Conservation (phyloP, 2,113 vertebrate genomes). For the Empidonax alnorum region DNA sequence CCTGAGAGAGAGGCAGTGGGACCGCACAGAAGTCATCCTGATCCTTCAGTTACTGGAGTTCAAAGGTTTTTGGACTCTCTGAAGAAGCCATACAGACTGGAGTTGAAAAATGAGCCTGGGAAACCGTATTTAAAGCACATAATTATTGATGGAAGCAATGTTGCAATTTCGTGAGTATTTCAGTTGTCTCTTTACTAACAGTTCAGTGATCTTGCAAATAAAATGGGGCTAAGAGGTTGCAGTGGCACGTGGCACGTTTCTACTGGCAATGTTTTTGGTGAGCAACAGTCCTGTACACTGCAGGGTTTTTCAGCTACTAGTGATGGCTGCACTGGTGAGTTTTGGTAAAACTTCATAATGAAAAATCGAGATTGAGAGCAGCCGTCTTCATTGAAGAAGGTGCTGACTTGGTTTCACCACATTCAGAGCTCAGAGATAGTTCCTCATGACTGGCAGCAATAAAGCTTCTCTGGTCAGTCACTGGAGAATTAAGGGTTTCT, state of each 20-base stretch:
- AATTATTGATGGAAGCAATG: conserved; percentile 96
- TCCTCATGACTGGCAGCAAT: background rate
- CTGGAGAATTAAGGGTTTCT: background rate
- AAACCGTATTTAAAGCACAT: conserved; percentile 83
- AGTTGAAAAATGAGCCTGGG: conserved; percentile 89
- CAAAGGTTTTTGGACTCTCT: conserved; percentile 91
- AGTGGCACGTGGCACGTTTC: background rate
- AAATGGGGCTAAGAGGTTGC: background rate
- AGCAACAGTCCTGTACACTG: background rate
- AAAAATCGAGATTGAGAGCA: background rate
- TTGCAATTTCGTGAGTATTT: conserved; percentile 93
- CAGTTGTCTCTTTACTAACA: background rate
- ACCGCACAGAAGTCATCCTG: background rate
- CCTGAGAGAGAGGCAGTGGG: background rate
- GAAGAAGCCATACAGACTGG: conserved; percentile 86
- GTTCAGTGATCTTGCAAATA: background rate
- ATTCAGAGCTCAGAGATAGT: background rate
- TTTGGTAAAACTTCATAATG: background rate
- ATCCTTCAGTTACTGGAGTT: conserved; percentile 85
- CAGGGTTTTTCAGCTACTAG: background rate
- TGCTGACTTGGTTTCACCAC: background rate
- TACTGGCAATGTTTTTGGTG: background rate
- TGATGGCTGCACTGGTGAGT: background rate
- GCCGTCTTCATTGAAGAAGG: background rate
- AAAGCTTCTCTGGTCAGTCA: background rate